Conservation (phyloP, 2,888 invertebrate species). For the Heliconius hortense region DNA sequence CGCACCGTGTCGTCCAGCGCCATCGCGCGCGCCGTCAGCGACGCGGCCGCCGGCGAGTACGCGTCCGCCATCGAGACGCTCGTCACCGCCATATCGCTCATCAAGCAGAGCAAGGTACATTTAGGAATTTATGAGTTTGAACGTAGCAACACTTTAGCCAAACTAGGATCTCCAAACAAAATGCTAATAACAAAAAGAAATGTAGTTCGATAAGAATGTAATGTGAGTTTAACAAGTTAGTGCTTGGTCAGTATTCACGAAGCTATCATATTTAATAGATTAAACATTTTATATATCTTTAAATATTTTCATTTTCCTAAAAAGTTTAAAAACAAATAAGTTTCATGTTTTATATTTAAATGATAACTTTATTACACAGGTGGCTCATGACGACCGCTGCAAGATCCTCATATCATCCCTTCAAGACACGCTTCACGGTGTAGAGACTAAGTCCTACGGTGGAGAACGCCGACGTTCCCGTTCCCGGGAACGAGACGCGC, state of each 20-base stretch:
- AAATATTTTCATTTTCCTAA: background rate
- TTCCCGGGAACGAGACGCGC: constrained; percentile 72
- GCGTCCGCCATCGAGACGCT: constrained; percentile 99
- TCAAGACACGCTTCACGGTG: constrained; percentile 97
- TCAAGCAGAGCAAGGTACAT: constrained; percentile 95
- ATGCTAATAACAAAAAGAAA: no score
- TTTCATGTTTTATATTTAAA: background rate
- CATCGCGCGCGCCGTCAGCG: constrained; percentile 97
- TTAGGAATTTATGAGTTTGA: no score
- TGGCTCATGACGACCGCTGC: constrained; percentile 97
- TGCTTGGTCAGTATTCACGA: no score
- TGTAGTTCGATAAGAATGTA: no score
- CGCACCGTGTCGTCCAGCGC: constrained; percentile 98
- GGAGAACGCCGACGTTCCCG: constrained; percentile 74
- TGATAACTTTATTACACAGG: constrained; percentile 59
- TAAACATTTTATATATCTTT: no score
- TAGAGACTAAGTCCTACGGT: constrained; percentile 98
- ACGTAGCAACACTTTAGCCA: no score
- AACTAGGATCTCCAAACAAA: no score
- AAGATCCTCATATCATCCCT: constrained; percentile 98
- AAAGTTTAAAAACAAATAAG: background rate
- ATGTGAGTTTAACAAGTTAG: no score
- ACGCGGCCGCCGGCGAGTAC: constrained; percentile 98
- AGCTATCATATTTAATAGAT: no score
- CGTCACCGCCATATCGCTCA: constrained; percentile 98